Evolutionary conservation across 92 coral and sea anemone genomes (phyloP), one percentile per base, ranked within the genome.

Genomic region (Actinostola sp.): DNA sequence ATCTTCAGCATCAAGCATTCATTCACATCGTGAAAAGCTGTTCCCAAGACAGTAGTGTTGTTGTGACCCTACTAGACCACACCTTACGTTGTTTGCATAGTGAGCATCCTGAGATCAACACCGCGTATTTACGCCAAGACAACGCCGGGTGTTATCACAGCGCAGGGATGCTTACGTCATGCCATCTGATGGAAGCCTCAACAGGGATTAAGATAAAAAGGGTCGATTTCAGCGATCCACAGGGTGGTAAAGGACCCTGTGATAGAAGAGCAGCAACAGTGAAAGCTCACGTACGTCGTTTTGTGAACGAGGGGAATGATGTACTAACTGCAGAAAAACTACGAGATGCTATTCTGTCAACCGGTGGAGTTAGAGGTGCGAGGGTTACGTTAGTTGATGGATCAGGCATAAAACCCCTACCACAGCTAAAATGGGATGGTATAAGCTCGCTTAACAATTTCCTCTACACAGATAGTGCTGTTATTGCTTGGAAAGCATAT

Each of bases 151-250:
- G 67, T 61, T 61, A 61, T 35, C 67, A 61, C 49, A 4, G 25
- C 28, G 67, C 67, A 3, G n/a, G 20, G 10, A 61, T 31, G 41
- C n/a, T 59, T 17, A 28, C 39, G 27, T 39, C 66, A 15, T 59
- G 66, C 42, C 44, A 30, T 31, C n/a, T 14, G 4, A 59, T 59
- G 4, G 29, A 26, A 3, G 12, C 27, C 14, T 10, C 0, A 15
- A 59, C 66, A 11, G 66, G 23, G n/a, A 28, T 59, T 16, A 19
- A 6, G 4, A 19, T 46, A 7, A 16, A 46, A 30, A 27, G 63
- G 25, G 29, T 65, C 30, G 71, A 65, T 39, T 65, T 65, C 32
- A 65, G 71, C 55, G 71, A 65, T 16, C 71, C 71, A 23, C 71
- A 65, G 19, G 62, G 74, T 28, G 60, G 61, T 10, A 68, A 68